Percentiles rank a stretch among this genome's conserved stretches.
Evolutionary conservation across 1,140 invertebrate species (phyloP).

Genomic region (Oryzaephilus surinamensis): DNA sequence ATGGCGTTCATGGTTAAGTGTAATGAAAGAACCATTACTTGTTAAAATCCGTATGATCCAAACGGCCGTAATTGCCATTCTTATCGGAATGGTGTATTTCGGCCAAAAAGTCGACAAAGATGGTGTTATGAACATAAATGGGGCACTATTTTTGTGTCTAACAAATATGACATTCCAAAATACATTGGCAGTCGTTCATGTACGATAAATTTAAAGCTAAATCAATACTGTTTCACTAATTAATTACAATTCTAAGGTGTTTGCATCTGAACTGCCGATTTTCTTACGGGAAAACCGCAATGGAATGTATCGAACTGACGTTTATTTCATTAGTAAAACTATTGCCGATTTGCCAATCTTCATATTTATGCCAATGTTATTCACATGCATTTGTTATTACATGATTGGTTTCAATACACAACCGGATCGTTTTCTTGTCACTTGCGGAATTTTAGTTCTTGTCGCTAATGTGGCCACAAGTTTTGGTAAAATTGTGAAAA

Average conservation of each 20-base stretch:
- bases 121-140: conserved; percentile 92
- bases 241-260: conserved; percentile 54
- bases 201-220: conserved; percentile 54
- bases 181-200: conserved; percentile 78
- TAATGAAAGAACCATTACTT: conserved; percentile 81
- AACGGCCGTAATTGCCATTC: conserved; percentile 60
- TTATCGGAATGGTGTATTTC: conserved; percentile 61
- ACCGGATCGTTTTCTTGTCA: conserved; percentile 61
- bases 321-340: conserved; percentile 89
- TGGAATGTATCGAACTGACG: conserved; percentile 85
- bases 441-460: conserved; percentile 61
- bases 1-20: conserved; percentile 81
- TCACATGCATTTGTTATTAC: conserved; percentile 77
- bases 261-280: conserved; percentile 82
- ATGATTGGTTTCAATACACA: conserved; percentile 73
- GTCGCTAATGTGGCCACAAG: conserved; percentile 86
- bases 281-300: conserved; percentile 86
- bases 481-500: no score
- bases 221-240: neutral
- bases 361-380: conserved; percentile 70
- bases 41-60: conserved; percentile 82
- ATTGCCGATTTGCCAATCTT: conserved; percentile 79
- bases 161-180: conserved; percentile 93
- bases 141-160: conserved; percentile 85
- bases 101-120: conserved; percentile 74